Conservation (phyloP, 2,888 invertebrate species). For the Caenorhabditis imperialis region DNA sequence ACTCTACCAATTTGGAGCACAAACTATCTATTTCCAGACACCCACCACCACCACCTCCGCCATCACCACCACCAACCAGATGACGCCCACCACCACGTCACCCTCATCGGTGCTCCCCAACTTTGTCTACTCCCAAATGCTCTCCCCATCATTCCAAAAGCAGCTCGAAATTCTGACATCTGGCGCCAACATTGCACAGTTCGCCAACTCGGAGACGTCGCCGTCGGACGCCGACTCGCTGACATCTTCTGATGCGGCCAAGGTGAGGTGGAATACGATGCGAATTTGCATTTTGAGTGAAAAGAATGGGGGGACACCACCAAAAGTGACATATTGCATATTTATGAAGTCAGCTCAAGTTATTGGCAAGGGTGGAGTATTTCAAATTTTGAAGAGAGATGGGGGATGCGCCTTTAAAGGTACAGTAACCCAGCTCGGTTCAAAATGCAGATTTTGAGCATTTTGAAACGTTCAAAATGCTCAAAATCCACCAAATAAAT, state of each 20-base stretch:
- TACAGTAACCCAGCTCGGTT: too few species aligned
- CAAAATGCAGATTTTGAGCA: too few species aligned
- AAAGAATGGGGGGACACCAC: conserved; percentile 17
- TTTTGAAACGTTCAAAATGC: too few species aligned
- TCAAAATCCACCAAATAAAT: too few species aligned
- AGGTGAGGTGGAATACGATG: conserved; percentile 19
- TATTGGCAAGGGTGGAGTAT: not conserved
- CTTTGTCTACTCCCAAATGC: conserved; percentile 25
- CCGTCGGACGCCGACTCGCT: conserved; percentile 49
- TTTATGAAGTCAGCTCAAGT: conserved; percentile 35
- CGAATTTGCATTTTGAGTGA: conserved; percentile 41
- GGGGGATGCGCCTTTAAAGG: not conserved
- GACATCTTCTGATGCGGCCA: conserved; percentile 34
- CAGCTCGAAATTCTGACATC: conserved; percentile 37
- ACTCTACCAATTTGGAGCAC: too few species aligned
- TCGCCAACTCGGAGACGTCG: conserved; percentile 36
- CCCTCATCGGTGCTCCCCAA: not conserved
- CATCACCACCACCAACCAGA: not conserved
- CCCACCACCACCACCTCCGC: conserved; percentile 19
- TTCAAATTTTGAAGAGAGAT: conserved; percentile 5
- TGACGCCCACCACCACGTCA: not conserved
- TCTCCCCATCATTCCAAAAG: conserved; percentile 25
- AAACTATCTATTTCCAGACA: conserved; percentile 15
- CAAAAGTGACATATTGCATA: conserved; percentile 23
- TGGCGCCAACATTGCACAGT: conserved; percentile 2